These are phyloP conservation scores for Trichomalopsis sarcophagae DNA, from an alignment of 1,140 invertebrate genomes.

Conservation along the genomic window DNA sequence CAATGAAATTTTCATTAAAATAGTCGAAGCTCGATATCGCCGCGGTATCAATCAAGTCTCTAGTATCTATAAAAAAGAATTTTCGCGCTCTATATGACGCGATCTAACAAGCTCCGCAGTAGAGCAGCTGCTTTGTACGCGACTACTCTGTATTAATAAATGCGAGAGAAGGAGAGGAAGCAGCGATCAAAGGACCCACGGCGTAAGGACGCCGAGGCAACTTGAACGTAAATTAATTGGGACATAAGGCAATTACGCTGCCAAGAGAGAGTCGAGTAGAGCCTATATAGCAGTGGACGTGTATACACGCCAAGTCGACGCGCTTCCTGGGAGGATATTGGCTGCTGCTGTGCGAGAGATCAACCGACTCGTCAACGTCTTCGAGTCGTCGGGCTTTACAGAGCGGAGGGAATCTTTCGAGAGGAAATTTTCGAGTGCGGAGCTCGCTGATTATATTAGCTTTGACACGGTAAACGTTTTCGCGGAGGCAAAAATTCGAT, in stretches of 20 bases:
- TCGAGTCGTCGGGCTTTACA: not conserved
- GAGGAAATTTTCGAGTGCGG: not conserved
- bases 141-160: slow-evolving; percentile 44
- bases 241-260: slow-evolving; percentile 67
- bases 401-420: not conserved
- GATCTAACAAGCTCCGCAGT: not conserved
- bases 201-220: slow-evolving; percentile 20
- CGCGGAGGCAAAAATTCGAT: not conserved
- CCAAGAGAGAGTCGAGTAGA: slow-evolving; percentile 16
- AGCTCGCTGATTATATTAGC: not conserved
- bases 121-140: not conserved
- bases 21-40: slow-evolving; percentile 27
- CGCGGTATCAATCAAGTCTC: slow-evolving; percentile 31
- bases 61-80: no score
- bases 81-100: no score
- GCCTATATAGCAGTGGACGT: not conserved
- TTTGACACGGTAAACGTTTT: slow-evolving; percentile 4
- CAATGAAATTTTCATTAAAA: slow-evolving; percentile 49
- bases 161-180: slow-evolving; percentile 49
- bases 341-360: not conserved
- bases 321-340: not conserved
- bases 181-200: slow-evolving; percentile 31
- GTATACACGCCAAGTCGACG: no score
- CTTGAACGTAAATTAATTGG: slow-evolving; percentile 70
- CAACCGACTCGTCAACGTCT: not conserved